phyloP scores from a whole-genome alignment of 2,888 invertebrate species.

The Stratiomys singularior region DNA sequence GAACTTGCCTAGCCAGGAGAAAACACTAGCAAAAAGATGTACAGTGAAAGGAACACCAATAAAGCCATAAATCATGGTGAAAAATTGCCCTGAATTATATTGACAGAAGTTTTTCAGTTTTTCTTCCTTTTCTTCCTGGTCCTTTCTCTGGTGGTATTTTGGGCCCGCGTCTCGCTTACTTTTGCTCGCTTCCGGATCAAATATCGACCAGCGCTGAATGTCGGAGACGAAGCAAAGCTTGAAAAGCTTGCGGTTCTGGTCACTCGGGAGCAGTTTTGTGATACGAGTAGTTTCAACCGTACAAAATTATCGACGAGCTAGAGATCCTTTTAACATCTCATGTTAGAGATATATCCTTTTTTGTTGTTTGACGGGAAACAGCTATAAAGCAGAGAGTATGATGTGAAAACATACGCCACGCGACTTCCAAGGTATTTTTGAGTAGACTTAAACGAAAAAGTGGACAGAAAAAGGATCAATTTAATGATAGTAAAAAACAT shows the following conservation, averaged over 20 bases:
- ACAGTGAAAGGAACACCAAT: conserved; percentile 44
- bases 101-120: conserved; percentile 48
- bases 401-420: too few relatives aligned
- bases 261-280: conserved; percentile 12
- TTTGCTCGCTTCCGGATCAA: not conserved
- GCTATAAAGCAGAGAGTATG: too few relatives aligned
- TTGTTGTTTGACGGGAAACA: too few relatives aligned
- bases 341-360: conserved; percentile 11
- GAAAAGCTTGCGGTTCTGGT: not conserved
- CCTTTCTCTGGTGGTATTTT: not conserved
- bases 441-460: too few relatives aligned
- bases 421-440: too few relatives aligned
- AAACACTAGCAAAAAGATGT: not conserved
- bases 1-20: not conserved
- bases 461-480: too few relatives aligned
- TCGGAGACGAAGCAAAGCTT: not conserved
- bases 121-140: not conserved
- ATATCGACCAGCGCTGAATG: too few relatives aligned
- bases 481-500: too few relatives aligned
- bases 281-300: too few relatives aligned
- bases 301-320: too few relatives aligned
- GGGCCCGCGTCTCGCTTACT: not conserved
- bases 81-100: conserved; percentile 48
- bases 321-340: not conserved
- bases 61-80: conserved; percentile 48